Conservation (phyloP, 2,888 invertebrate species). For the Perizoma flavofasciatum region DNA sequence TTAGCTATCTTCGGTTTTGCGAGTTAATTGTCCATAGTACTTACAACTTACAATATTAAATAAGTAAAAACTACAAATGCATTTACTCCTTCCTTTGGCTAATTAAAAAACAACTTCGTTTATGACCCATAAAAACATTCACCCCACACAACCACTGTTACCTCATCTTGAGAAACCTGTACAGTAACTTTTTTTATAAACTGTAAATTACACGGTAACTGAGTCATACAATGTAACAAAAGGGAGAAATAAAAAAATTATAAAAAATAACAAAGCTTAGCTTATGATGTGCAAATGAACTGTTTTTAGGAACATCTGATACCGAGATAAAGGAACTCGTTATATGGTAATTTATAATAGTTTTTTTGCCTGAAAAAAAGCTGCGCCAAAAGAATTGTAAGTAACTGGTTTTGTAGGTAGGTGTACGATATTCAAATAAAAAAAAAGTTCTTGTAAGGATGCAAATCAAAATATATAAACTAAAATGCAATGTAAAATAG, state of each 20-base stretch:
- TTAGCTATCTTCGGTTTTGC: too few relatives aligned
- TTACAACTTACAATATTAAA: too few relatives aligned
- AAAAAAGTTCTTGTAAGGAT: background rate
- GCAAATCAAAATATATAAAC: too few relatives aligned
- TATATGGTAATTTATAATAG: constrained; percentile 60
- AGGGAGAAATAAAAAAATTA: constrained; percentile 32
- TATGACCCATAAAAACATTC: constrained; percentile 3
- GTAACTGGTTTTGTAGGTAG: background rate
- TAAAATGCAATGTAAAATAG: too few relatives aligned
- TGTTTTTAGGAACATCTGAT: constrained; percentile 49
- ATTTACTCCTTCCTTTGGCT: background rate
- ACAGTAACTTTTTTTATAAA: constrained; percentile 35
- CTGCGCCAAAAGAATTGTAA: background rate
- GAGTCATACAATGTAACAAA: constrained; percentile 45
- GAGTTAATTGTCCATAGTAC: too few relatives aligned
- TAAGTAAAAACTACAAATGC: too few relatives aligned
- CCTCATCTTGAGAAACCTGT: constrained; percentile 33
- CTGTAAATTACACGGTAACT: constrained; percentile 69
- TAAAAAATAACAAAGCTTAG: constrained; percentile 24
- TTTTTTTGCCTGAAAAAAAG: constrained; percentile 37
- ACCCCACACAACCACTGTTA: constrained; percentile 8
- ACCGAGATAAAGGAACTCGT: constrained; percentile 64
- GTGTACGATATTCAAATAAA: background rate
- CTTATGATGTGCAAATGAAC: constrained; percentile 49
- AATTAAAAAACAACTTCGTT: background rate